Evolutionary conservation across 2,113 vertebrate genomes (phyloP), one percentile per base, ranked within the genome.

Genomic region (Platichthys stellatus): DNA sequence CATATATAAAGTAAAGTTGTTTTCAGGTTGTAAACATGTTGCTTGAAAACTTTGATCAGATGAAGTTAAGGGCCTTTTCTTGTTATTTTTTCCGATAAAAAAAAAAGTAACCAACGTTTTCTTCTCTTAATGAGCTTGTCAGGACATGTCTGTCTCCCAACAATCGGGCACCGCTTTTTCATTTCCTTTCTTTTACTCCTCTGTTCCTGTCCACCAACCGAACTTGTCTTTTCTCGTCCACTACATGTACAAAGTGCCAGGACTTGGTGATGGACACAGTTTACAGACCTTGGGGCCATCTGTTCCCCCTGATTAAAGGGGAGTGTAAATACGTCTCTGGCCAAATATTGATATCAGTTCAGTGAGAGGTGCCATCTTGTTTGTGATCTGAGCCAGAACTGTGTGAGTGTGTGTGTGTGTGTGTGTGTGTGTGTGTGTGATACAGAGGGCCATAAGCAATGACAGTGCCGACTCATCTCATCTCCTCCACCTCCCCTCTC

Each of bases 301-400:
- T 92, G 91, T 74, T 90, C 72, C 61, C 63, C 76, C 74, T 89
- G 83, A 91, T 91, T 90, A 92, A 89, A 90, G 78, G 83, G 83
- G 85, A 84, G 88, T 86, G 79, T 84, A 90, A 89, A 89, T 88
- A 86, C 81, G 20, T 87, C 69, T 82, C 60, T 74, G 81, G 85
- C 86, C 88, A 92, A 87, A 82, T 88, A 89, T 83, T 88, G 80
- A 90, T 87, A 90, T 83, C 79, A 82, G 65, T 87, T 86, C 86
- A 86, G 83, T 65, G 63, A 89, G 87, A 69, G 81, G 67, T 86
- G 80, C 88, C 88, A 90, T 88, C 84, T 88, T 82, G 68, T 82
- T 63, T 40, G 66, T 74, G 77, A 43, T 81, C 71, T 63, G 63
- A 78, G 90, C 86, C 87, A 89, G 88, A 78, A 82, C n/a, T 67